Percentiles rank a stretch among this genome's conserved stretches.
Conservation (phyloP, 2,113 vertebrate genomes). For the Meleagris gallopavo region DNA sequence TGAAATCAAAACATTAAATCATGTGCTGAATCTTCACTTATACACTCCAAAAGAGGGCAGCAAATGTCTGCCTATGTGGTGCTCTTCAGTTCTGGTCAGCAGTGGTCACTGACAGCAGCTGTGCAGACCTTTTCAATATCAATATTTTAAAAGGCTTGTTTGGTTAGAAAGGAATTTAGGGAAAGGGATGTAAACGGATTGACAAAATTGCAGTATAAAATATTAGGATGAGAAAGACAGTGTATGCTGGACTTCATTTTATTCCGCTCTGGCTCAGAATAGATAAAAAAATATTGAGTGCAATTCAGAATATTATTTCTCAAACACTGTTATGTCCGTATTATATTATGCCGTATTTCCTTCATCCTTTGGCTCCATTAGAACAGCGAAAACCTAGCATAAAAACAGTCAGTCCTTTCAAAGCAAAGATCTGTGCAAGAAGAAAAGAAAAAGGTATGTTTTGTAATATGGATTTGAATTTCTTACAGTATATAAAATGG, state of each 20-base stretch:
- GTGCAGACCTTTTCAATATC: background rate
- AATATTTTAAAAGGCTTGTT: background rate
- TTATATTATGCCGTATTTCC: background rate
- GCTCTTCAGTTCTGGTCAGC: slow-evolving; percentile 19
- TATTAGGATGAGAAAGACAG: background rate
- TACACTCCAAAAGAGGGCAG: slow-evolving; percentile 84
- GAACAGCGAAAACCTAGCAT: background rate
- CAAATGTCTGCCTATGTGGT: slow-evolving; percentile 53
- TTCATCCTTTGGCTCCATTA: background rate
- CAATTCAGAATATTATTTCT: background rate
- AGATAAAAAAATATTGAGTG: background rate
- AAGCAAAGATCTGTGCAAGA: fast-evolving
- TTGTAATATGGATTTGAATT: background rate
- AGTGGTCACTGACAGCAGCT: background rate
- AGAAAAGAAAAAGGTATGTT: background rate
- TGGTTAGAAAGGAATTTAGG: background rate
- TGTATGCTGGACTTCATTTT: background rate
- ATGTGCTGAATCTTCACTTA: background rate
- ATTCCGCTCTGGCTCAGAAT: background rate
- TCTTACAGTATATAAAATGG: background rate
- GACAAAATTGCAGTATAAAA: background rate
- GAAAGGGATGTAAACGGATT: background rate
- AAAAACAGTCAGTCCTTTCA: fast-evolving
- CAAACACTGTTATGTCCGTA: fast-evolving
- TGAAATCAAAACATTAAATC: background rate